Evolutionary conservation across 2,888 invertebrate genomes (phyloP).

Genomic region (Scaptomyza tumidula): DNA sequence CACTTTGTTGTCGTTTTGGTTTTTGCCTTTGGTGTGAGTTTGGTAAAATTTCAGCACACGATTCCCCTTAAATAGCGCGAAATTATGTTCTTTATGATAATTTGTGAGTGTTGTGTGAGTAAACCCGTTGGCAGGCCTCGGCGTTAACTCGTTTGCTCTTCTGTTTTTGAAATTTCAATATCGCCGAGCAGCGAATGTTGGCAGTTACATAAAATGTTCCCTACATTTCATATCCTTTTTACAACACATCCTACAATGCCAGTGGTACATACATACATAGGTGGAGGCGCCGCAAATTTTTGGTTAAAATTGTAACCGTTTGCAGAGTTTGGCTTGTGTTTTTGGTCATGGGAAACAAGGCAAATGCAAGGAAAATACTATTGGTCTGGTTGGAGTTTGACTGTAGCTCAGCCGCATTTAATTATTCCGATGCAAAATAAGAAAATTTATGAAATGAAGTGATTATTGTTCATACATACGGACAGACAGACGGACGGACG

Average conservation of each 20-base stretch:
- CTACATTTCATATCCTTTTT: too few species aligned
- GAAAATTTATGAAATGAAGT: slow-evolving; percentile 17
- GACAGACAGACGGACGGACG: too few species aligned
- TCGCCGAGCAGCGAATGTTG: slow-evolving; percentile 25
- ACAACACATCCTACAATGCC: slow-evolving; percentile 4
- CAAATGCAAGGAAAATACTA: slow-evolving; percentile 7
- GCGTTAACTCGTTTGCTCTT: slow-evolving; percentile 41
- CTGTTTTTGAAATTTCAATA: slow-evolving; percentile 51
- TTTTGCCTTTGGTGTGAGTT: slow-evolving; percentile 34
- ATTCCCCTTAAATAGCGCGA: slow-evolving; percentile 62
- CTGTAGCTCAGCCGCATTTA: slow-evolving; percentile 24
- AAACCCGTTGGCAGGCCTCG: slow-evolving; percentile 10
- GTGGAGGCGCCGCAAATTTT: too few species aligned
- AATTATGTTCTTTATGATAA: slow-evolving; percentile 79
- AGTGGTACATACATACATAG: too few species aligned
- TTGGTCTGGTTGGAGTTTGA: too few species aligned
- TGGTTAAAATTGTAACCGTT: slow-evolving; percentile 27
- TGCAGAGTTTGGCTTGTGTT: slow-evolving; percentile 34
- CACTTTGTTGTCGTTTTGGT: slow-evolving; percentile 27
- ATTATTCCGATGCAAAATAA: slow-evolving; percentile 25
- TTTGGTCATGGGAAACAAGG: slow-evolving; percentile 10
- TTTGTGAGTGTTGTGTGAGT: slow-evolving; percentile 37
- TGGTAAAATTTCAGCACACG: slow-evolving; percentile 60
- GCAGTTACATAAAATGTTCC: too few species aligned
- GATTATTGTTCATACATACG: too few species aligned